phyloP scores from a whole-genome alignment of 2,797 vertebrate genomes.

The Strix occidentalis region DNA sequence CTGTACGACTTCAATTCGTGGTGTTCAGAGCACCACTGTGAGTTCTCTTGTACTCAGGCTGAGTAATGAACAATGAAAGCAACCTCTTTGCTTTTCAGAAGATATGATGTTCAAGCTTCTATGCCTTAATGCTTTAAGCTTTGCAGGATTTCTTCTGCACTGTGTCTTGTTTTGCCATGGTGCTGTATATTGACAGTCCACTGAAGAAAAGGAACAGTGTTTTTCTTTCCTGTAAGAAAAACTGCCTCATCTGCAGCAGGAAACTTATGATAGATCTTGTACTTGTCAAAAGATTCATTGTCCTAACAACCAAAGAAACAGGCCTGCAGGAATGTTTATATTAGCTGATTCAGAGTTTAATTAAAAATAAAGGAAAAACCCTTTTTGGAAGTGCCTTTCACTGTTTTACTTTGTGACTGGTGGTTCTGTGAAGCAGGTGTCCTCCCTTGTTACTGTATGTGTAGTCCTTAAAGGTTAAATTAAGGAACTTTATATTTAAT shows the following conservation, averaged over 20 bases:
- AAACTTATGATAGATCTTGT: neutral
- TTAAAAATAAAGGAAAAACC: neutral
- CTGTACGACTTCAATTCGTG: neutral
- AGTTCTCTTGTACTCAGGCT: neutral
- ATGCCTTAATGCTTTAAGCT: neutral
- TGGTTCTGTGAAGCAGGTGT: neutral
- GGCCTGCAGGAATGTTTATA: neutral
- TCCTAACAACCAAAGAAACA: neutral
- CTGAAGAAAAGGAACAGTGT: neutral
- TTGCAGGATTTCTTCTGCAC: neutral
- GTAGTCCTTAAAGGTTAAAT: neutral
- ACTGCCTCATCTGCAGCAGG: neutral
- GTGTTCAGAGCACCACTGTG: neutral
- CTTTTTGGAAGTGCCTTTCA: neutral
- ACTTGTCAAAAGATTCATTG: neutral
- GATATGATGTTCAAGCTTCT: neutral
- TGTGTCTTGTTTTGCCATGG: neutral
- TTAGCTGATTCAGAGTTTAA: neutral
- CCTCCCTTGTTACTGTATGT: neutral
- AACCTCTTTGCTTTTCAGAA: neutral
- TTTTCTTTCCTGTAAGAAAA: neutral
- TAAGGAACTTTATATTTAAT: neutral
- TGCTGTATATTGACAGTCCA: neutral
- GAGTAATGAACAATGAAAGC: neutral
- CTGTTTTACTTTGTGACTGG: neutral